Conservation (phyloP, 2,113 vertebrate species). For the Corvus cornix region DNA sequence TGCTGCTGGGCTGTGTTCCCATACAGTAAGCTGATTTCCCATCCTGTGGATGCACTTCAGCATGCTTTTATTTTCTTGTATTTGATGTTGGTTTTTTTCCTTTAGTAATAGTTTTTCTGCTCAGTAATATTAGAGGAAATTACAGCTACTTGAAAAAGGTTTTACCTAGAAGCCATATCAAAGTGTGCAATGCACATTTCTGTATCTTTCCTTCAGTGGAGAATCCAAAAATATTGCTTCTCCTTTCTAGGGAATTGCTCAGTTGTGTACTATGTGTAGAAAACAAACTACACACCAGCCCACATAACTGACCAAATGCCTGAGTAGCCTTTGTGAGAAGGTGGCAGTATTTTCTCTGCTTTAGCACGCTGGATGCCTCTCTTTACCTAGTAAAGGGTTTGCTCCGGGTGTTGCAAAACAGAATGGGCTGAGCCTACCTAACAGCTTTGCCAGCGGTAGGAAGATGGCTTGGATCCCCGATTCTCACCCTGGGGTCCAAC, state of each 20-base stretch:
- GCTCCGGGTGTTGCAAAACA: neutral
- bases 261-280: neutral
- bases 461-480: neutral
- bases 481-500: neutral
- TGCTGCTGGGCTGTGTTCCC: neutral
- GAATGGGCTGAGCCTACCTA: neutral
- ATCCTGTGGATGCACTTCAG: neutral
- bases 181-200: neutral
- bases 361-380: neutral
- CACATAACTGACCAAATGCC: neutral
- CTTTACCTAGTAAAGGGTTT: neutral
- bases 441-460: neutral
- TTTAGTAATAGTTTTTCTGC: neutral
- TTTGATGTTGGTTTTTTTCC: neutral
- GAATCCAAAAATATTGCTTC: neutral
- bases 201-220: neutral
- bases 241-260: neutral
- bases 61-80: neutral
- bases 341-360: neutral
- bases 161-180: neutral
- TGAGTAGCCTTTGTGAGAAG: neutral
- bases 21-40: neutral
- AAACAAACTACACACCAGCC: neutral
- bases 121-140: neutral
- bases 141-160: neutral